A percentile compares a stretch with the other conserved stretches of the same genome.
These are phyloP conservation scores for Hybos culiciformis DNA, from an alignment of 2,888 invertebrate species.

Conservation along the genomic window DNA sequence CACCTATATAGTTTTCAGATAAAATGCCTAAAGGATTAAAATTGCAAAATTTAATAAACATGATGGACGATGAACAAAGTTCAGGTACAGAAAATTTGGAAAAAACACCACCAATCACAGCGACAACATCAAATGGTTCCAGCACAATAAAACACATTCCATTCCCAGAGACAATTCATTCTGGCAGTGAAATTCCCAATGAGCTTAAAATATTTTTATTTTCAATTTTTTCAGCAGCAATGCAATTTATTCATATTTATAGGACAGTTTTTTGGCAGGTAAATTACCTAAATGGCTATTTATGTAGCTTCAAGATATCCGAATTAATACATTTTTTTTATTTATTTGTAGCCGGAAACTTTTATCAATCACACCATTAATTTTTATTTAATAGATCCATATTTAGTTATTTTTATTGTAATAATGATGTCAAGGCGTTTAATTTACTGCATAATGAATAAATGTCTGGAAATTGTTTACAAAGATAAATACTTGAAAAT, in stretches of 20 bases:
- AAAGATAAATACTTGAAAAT: constrained; percentile 32
- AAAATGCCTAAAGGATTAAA: no score
- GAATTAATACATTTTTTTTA: constrained; percentile 1
- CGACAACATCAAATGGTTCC: no score
- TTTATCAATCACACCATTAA: no score
- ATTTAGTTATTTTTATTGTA: constrained; percentile 71
- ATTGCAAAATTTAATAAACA: no score
- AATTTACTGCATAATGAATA: constrained; percentile 47
- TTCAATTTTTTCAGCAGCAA: constrained; percentile 59
- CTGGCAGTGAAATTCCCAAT: constrained; percentile 70
- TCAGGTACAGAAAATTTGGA: no score
- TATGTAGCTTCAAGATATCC: no score
- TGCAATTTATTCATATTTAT: constrained; percentile 91
- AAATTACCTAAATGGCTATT: no score
- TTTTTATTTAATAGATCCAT: constrained; percentile 83
- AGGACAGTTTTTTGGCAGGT: constrained; percentile 96
- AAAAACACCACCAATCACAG: no score
- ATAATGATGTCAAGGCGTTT: constrained; percentile 69
- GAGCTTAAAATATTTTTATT: constrained; percentile 75
- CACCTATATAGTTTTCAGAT: no score
- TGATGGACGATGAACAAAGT: no score
- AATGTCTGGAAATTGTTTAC: constrained; percentile 38
- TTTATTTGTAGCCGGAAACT: no score
- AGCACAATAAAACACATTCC: constrained; percentile 74
- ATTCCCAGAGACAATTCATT: constrained; percentile 61